Conservation (phyloP, 2,797 vertebrate genomes). For the Pangasius macronema region DNA sequence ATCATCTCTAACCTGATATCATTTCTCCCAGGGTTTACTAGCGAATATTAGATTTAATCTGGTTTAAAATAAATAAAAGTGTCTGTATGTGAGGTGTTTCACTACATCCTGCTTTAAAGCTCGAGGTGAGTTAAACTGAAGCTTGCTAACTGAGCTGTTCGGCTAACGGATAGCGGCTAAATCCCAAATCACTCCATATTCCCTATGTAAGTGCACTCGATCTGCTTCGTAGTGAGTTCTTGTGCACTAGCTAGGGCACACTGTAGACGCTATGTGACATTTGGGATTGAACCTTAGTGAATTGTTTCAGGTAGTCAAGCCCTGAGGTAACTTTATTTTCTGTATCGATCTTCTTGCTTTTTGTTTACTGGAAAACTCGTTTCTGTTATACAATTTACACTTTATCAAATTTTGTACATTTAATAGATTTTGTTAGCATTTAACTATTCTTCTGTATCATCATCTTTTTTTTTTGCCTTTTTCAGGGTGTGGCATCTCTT, state of each 20-base stretch:
- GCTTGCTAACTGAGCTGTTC: background rate
- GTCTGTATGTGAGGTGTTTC: background rate
- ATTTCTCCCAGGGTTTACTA: background rate
- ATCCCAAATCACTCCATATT: background rate
- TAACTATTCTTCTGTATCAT: background rate
- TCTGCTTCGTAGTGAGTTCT: background rate
- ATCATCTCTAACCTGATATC: background rate
- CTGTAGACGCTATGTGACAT: background rate
- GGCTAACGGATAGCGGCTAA: background rate
- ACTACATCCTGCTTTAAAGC: background rate
- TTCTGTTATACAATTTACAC: background rate
- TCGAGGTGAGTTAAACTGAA: conserved; percentile 7
- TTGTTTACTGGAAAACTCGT: background rate
- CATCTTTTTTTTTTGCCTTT: background rate
- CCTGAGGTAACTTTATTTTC: background rate
- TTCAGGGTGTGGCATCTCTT: background rate
- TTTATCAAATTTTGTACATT: background rate
- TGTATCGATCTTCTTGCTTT: background rate
- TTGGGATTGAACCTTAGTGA: background rate
- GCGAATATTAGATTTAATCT: background rate
- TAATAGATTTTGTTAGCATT: background rate
- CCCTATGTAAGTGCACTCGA: background rate
- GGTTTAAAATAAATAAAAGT: background rate
- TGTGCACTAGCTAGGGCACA: background rate
- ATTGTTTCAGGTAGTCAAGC: background rate